Base-by-base conservation (phyloP, 2,888 invertebrate species). In the Lymantria monacha region DNA sequence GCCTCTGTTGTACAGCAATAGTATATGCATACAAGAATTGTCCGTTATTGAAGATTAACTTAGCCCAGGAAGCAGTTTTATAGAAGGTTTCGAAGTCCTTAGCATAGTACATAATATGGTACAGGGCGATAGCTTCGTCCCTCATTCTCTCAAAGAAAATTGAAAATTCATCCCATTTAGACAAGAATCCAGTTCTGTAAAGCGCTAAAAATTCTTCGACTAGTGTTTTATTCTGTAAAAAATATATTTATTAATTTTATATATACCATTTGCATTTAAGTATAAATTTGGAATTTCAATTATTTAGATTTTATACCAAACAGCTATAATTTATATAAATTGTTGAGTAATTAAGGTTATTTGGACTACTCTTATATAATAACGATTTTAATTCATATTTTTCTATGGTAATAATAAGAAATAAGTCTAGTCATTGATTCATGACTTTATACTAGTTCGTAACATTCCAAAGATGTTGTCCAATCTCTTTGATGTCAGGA, bases 21-120 rank as follows among this genome's bases (percentile, higher is more conserved):
- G 92, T 92, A 69, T 93, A 85, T 2, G 93, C 88, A 69, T 95
- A 94, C 7, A 93, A 73, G 82, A 94, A 95, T 72, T 93, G 85
- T 46, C 92, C 92, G 58, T 93, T 92, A 79, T 95, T 95, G 14
- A 94, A 75, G 68, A 92, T 76, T 51, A 93, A 85, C 44, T 93
- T 92, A 7, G 91, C 92, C 82, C 85, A 93, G 9, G 91, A 83
- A 9, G 93, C 93, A 15, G 91, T 92, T 55, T 92, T 91, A 78
- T 92, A 92, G 83, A 94, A 93, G 46, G 91, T 92, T 0, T 91
- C 88, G 67, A 93, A 94, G 77, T 93, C 92, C 69, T 92, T 93
- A 44, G 94, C 93, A 57, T 91, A 91, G 79, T 85, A 92, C 69
- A 94, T 87, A 30, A 94, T 73, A 45, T 93, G 81, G 85, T 92